A percentile compares a stretch with the other conserved stretches of the same genome.
Conservation (phyloP, 2,113 vertebrate genomes). For the Prietella phreatophila region DNA sequence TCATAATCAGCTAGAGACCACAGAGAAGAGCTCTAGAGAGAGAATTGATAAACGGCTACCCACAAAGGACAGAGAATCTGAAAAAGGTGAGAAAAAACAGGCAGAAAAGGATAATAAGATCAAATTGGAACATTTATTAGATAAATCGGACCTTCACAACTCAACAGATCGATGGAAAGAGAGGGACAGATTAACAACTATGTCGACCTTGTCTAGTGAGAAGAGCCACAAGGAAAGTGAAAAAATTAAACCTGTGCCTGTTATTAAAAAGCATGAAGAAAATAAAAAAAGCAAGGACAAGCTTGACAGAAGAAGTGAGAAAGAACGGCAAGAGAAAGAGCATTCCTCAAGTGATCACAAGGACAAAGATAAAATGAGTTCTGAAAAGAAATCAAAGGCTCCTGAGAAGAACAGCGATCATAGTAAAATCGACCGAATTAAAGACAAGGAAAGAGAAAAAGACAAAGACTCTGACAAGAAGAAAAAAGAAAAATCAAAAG, state of each 20-base stretch:
- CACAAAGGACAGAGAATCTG: too few species aligned
- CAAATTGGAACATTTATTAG: constrained; percentile 81
- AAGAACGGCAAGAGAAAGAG: constrained; percentile 84
- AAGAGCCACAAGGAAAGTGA: constrained; percentile 88
- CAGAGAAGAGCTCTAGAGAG: too few species aligned
- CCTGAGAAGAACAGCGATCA: constrained; percentile 81
- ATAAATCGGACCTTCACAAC: constrained; percentile 82
- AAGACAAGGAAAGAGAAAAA: constrained; percentile 78
- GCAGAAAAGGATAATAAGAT: constrained; percentile 89
- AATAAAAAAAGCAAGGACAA: constrained; percentile 89
- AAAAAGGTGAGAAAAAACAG: constrained; percentile 87
- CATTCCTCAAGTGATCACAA: constrained; percentile 77
- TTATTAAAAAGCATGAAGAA: constrained; percentile 84
- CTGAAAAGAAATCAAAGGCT: constrained; percentile 83
- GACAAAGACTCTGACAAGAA: constrained; percentile 87
- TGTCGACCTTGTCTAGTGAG: constrained; percentile 75
- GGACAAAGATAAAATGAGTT: constrained; percentile 78
- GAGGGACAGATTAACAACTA: constrained; percentile 63
- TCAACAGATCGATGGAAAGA: constrained; percentile 82
- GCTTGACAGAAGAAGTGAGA: constrained; percentile 84
- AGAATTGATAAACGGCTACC: too few species aligned
- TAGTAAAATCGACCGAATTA: constrained; percentile 80
- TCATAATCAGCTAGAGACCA: too few species aligned
- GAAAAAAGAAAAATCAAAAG: constrained; percentile 84
- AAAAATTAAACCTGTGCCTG: constrained; percentile 75